A percentile compares a stretch with the other conserved stretches of the same genome.
Evolutionary conservation across 2,888 invertebrate genomes (phyloP).

Genomic region (Panopea generosa): DNA sequence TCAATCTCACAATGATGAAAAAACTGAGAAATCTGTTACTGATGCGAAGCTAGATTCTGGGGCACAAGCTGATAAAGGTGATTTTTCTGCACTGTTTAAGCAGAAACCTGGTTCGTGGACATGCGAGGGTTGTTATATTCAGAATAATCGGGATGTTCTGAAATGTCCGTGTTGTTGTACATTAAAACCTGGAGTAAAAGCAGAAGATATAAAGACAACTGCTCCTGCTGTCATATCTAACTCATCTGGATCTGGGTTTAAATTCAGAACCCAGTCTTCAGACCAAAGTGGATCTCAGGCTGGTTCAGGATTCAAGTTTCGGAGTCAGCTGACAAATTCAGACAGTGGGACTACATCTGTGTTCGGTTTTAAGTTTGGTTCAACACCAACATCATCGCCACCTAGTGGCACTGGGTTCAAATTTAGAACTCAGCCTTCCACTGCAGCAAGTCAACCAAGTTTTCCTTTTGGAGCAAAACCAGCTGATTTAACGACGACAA

Average conservation of each 20-base stretch:
- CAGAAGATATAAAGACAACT: conserved; percentile 63
- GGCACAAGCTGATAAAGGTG: conserved; percentile 5
- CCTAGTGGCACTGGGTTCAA: conserved; percentile 29
- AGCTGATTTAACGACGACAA: background rate
- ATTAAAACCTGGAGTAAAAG: conserved; percentile 77
- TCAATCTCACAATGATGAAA: background rate
- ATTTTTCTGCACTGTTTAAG: conserved; percentile 86
- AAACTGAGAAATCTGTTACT: background rate
- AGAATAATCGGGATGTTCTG: conserved; percentile 85
- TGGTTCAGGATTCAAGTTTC: conserved; percentile 37
- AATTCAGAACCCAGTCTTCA: conserved; percentile 35
- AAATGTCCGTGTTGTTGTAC: conserved; percentile 82
- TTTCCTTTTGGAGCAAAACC: conserved; percentile 40
- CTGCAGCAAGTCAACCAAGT: conserved; percentile 7
- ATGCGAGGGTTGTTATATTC: conserved; percentile 89
- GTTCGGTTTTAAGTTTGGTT: conserved; percentile 39
- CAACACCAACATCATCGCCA: no score
- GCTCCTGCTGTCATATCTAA: conserved; percentile 10
- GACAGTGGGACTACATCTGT: background rate
- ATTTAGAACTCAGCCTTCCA: conserved; percentile 33
- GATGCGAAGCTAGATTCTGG: background rate
- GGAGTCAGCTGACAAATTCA: conserved; percentile 18
- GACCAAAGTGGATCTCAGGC: conserved; percentile 5
- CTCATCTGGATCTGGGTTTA: conserved; percentile 27
- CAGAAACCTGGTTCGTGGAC: conserved; percentile 88